These are phyloP conservation scores for Trichechus manatus DNA, from an alignment of 2,113 vertebrate genomes.

Conservation along the genomic window DNA sequence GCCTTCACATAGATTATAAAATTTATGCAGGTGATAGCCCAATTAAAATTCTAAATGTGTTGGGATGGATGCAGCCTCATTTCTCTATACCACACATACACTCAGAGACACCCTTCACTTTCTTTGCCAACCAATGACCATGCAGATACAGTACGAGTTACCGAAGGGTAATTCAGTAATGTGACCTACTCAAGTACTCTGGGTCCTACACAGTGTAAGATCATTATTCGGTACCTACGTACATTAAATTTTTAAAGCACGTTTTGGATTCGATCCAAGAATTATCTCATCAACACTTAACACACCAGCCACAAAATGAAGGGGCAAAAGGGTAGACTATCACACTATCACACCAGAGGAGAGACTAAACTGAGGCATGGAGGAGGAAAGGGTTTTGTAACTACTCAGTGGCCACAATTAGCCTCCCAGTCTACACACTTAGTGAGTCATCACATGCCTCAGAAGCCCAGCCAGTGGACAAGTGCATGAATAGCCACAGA, in stretches of 20 bases:
- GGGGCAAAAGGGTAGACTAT: conserved; percentile 53
- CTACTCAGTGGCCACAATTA: not conserved
- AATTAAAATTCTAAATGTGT: conserved; percentile 56
- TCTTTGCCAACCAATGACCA: conserved; percentile 35
- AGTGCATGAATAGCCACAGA: not conserved
- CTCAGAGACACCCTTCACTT: conserved; percentile 19
- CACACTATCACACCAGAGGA: conserved; percentile 35
- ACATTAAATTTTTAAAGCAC: conserved; percentile 77
- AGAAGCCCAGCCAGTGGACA: not conserved
- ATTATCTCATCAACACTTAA: conserved; percentile 81
- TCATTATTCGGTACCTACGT: conserved; percentile 66
- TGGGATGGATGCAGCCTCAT: not conserved
- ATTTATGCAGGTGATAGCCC: conserved; percentile 37
- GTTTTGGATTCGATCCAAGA: conserved; percentile 68
- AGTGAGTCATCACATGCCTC: not conserved
- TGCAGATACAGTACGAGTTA: conserved; percentile 69
- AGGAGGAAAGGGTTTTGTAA: not conserved
- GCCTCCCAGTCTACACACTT: not conserved
- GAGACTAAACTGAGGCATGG: not conserved
- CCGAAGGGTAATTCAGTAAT: conserved; percentile 77
- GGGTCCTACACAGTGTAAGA: conserved; percentile 68
- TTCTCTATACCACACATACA: conserved; percentile 22
- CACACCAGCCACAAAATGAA: conserved; percentile 60
- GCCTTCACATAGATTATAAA: conserved; percentile 59
- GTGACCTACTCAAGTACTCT: conserved; percentile 41